Base-by-base conservation (phyloP, 2,797 vertebrate genomes). In the Poeciliopsis turneri region DNA sequence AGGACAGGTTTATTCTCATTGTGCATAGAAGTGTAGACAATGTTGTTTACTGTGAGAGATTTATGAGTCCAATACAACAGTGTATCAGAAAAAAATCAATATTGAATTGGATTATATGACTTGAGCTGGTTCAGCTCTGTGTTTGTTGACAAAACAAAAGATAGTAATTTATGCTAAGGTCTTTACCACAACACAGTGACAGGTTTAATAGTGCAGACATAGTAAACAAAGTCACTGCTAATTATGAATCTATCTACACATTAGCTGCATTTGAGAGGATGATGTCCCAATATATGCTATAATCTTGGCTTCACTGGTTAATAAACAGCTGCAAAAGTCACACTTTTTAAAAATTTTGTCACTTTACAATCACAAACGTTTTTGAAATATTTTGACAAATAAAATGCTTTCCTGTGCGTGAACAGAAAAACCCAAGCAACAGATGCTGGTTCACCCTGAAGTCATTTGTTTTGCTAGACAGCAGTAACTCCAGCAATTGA, bases 401-500 rank as follows among this genome's bases (percentile, higher is more conserved):
- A 43, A 72, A 78, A 77, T 66, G 55, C 59, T 49, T 57, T 33
- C 13, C 57, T n/a, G 41, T 68, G 55, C 51, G 64, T 33, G 4
- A 7, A 69, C n/a, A 75, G 33, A 74, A 72, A 79, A 49, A 30
- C 2, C 39, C 46, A 13, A 64, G 61, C 0, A 12, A 43, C 69
- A 82, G 55, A 77, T 74, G 55, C 11, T 64, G 51, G n/a, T 73
- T 66, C n/a, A 61, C 28, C 71, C 49, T 46, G 30, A 71, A 74
- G 76, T 43, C 47, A 16, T 80, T 77, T 78, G 71, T 25, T 74
- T 69, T 76, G 57, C 79, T 43, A 74, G 41, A n/a, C 72, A 70
- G 43, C 68, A 70, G 76, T 74, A 87, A 79, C 73, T 78, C 66
- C 28, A 74, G 70, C 70, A 78, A 74, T 73, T 45, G 75, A 78